These are phyloP conservation scores for Lipophrys pholis DNA, from an alignment of 2,113 vertebrate genomes.

Conservation along the genomic window DNA sequence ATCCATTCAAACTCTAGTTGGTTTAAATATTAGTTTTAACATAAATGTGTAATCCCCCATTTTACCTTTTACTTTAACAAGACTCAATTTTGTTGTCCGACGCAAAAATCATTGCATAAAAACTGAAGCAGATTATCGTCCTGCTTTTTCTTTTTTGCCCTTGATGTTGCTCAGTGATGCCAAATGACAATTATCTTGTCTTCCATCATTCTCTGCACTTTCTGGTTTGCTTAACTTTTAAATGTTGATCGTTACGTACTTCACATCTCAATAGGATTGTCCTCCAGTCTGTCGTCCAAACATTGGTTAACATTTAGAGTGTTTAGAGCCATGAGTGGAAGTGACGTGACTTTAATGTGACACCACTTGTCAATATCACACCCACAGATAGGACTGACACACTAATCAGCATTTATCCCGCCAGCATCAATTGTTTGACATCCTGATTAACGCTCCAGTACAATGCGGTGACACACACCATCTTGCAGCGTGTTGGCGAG, in stretches of 20 bases:
- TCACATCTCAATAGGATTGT: background rate
- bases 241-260: background rate
- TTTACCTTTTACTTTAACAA: no score
- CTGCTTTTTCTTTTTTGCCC: background rate
- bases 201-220: background rate
- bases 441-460: constrained; percentile 11
- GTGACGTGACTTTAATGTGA: constrained; percentile 7
- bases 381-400: background rate
- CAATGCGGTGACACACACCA: constrained; percentile 20
- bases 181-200: background rate
- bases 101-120: background rate
- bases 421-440: constrained; percentile 11
- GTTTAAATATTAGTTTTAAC: no score
- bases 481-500: constrained; percentile 23
- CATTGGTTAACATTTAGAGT: background rate
- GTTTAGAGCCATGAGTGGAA: constrained; percentile 5
- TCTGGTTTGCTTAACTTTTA: constrained; percentile 4
- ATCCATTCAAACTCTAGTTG: no score
- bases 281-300: background rate
- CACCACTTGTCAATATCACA: constrained; percentile 3
- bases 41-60: no score
- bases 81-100: background rate
- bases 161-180: background rate
- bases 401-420: constrained; percentile 12
- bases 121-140: background rate